Percentiles rank a stretch among this genome's conserved stretches.
Evolutionary conservation across 2,797 vertebrate genomes (phyloP).

Genomic region (Bovichtus variegatus): DNA sequence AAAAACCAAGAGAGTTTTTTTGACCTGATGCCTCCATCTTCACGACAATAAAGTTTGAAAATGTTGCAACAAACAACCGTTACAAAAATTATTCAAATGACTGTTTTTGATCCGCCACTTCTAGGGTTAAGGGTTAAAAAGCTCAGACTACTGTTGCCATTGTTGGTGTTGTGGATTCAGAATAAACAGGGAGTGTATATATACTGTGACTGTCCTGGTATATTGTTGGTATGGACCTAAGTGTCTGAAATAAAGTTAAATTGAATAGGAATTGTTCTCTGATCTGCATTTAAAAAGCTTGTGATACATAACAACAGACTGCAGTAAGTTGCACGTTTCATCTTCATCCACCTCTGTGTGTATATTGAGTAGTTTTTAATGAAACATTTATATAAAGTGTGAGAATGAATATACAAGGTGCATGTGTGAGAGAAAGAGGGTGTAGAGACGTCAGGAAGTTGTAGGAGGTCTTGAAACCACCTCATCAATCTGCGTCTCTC

Average conservation of each 20-base stretch:
- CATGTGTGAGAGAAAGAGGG: not conserved
- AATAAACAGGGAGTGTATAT: not conserved
- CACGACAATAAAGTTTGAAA: not conserved
- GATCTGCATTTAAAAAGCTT: not conserved
- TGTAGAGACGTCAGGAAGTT: not conserved
- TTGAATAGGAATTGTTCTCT: not conserved
- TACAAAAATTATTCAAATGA: not conserved
- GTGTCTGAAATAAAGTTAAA: too few relatives aligned
- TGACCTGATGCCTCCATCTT: not conserved
- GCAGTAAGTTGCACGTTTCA: not conserved
- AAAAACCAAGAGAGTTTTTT: too few relatives aligned
- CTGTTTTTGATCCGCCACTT: not conserved
- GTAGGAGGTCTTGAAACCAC: conserved; percentile 1
- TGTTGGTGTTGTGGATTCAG: not conserved
- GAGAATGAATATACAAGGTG: not conserved
- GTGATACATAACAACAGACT: not conserved
- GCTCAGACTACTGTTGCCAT: not conserved
- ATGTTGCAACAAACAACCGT: too few relatives aligned
- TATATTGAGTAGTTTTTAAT: not conserved
- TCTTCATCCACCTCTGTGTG: not conserved
- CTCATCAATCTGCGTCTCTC: conserved; percentile 12
- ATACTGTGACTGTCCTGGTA: not conserved
- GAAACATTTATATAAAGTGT: not conserved
- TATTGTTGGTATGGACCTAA: too few relatives aligned
- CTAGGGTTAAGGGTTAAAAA: too few relatives aligned